phyloP scores from a whole-genome alignment of 2,113 vertebrate species.

The Trichomycterus rosablanca region DNA sequence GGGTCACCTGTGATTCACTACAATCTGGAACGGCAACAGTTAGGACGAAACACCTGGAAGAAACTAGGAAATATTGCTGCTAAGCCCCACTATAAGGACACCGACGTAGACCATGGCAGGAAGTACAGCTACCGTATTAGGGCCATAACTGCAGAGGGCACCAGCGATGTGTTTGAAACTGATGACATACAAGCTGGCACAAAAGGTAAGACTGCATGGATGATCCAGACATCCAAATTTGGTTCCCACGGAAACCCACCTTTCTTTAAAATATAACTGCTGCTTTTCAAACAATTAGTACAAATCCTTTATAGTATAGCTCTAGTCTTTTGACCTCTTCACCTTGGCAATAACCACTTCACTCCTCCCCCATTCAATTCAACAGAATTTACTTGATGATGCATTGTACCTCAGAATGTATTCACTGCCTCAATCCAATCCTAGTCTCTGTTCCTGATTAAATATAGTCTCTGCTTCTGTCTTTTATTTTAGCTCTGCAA shows the following conservation, averaged over 20 bases:
- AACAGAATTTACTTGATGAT: too few relatives aligned
- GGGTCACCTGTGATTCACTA: slow-evolving; percentile 72
- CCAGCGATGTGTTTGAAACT: slow-evolving; percentile 72
- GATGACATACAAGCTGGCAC: slow-evolving; percentile 74
- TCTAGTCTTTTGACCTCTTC: too few relatives aligned
- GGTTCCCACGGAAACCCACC: background rate
- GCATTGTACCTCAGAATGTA: too few relatives aligned
- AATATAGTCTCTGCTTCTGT: too few relatives aligned
- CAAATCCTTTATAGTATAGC: too few relatives aligned
- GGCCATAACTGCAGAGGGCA: slow-evolving; percentile 70
- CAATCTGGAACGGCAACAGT: slow-evolving; percentile 74
- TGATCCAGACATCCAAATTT: background rate
- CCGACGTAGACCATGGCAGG: slow-evolving; percentile 70
- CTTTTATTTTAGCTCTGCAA: too few relatives aligned
- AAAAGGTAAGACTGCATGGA: slow-evolving; percentile 68
- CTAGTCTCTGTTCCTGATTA: too few relatives aligned
- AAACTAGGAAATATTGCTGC: slow-evolving; percentile 68
- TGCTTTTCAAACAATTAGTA: too few relatives aligned
- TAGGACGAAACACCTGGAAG: slow-evolving; percentile 76
- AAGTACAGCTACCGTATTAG: slow-evolving; percentile 81
- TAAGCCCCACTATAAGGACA: slow-evolving; percentile 69
- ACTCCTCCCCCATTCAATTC: too few relatives aligned
- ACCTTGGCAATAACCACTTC: too few relatives aligned
- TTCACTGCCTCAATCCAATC: too few relatives aligned
- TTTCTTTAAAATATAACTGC: background rate